Evolutionary conservation across 2,888 invertebrate species (phyloP), one percentile per base, ranked within the genome.

Genomic region (Thumatha senex): DNA sequence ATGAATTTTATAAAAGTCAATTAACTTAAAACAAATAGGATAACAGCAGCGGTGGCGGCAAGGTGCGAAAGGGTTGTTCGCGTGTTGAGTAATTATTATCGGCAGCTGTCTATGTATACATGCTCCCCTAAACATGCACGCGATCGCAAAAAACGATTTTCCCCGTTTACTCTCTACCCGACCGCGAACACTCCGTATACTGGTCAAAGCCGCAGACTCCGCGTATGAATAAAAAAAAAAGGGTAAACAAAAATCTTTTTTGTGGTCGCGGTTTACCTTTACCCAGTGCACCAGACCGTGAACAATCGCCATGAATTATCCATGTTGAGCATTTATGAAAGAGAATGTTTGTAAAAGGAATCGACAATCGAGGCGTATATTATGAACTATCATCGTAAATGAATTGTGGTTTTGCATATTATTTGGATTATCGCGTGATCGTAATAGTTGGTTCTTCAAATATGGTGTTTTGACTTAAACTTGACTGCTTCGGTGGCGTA

Each of bases 41-140:
- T 70, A 65, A 67, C 67, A 61, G 73, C 66, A 67, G 69, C 67
- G 44, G 31, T 8, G 18, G 40, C 34, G 74, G 86, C 90, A 90
- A 90, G 90, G 90, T 90, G 90, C 86, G 78, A 89, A 86, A 82
- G 84, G 84, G 85, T 86, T 84, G 84, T 86, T 84, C 71, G 86
- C 84, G 85, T 88, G 87, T 74, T 77, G 72, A 80, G 79, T 85
- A 86, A 86, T 89, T 86, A 80, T 80, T 78, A 80, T 80, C 70
- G 78, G 82, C 90, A 89, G 90, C 89, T 89, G 90, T 79, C 80
- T 77, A 72, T 74, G 63, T 24, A 24, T 76, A 69, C 74, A 67
- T 61, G 76, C 78, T 84, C 83, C 84, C 86, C 85, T 82, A 82
- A 86, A 85, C 78, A 71, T 65, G 72, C 82, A 80, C 78, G 80